Base-by-base conservation (phyloP, 2,888 invertebrate species). In the Brachyptera risi region DNA sequence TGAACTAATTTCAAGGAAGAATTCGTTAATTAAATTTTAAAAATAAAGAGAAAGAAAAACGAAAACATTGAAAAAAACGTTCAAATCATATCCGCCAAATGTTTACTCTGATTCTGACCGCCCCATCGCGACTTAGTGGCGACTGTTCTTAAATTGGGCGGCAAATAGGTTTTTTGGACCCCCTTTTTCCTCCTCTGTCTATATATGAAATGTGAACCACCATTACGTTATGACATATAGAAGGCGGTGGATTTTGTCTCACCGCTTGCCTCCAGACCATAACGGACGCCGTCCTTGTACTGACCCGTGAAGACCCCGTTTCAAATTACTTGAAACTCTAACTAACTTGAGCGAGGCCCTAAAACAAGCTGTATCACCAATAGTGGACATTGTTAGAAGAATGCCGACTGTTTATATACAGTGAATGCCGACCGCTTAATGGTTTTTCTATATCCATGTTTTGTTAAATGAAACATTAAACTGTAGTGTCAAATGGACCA, bases 101-200 rank as follows among this genome's bases (percentile, higher is more conserved):
- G 49, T 49, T 49, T 24, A 31, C 15, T 17, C 26, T 49, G n/a
- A n/a, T 49, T 9, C 31, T 51, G 47, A 47, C 9, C n/a, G 9
- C 26, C 4, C 31, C 17, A 1, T 15, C 24, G 7, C 51, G 51
- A 51, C 51, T 17, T 21, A n/a, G 37, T 37, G 54, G 37, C 54
- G 54, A 21, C 54, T 37, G 2, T 11, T 9, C 37, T 54, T 54
- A 35, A 54, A 54, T 54, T 54, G 15, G 38, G 23, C 54, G 54
- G 17, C 54, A 54, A 54, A 54, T 54, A 11, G 19, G 31, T n/a
- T 54, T 7, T 31, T 24, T 24, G 9, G 38, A 15, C 38, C 15
- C 19, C n/a, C 17, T n/a, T 26, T 27, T 49, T 26, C 5, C 5
- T 17, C 44, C 44, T 13, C 38, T 3, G 15, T 15, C n/a, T 38